Percentiles rank a stretch among this genome's conserved stretches.
Conservation (phyloP, 2,797 vertebrate species). For the Liparis tanakae region DNA sequence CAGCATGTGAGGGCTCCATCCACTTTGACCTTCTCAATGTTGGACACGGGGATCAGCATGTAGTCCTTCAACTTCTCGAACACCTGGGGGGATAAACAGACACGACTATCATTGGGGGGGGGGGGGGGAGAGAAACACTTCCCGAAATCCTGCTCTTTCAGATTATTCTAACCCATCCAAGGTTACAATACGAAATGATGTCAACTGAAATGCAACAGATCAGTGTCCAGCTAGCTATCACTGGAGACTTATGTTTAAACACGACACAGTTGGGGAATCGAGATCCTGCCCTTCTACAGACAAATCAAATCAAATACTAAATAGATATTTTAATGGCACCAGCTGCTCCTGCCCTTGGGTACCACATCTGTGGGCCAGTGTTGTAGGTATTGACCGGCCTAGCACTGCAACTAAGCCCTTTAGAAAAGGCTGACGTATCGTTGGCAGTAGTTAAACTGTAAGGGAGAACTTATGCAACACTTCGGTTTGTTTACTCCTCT, state of each 20-base stretch:
- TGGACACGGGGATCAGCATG: constrained; percentile 92
- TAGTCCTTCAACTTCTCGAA: constrained; percentile 97
- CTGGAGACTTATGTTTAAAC: background rate
- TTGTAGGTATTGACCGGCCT: constrained; percentile 8
- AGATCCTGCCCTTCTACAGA: background rate
- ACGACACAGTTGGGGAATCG: background rate
- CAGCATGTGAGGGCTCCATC: constrained; percentile 93
- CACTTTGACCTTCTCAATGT: constrained; percentile 89
- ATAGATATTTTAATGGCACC: constrained; percentile 13
- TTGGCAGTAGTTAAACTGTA: constrained; percentile 9
- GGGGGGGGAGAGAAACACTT: too few relatives aligned
- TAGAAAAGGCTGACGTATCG: constrained; percentile 13
- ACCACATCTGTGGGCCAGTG: constrained; percentile 15
- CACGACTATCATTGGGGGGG: background rate
- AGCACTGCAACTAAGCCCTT: background rate
- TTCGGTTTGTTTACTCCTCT: constrained; percentile 45
- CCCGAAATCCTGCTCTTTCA: background rate
- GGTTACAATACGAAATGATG: background rate
- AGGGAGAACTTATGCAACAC: constrained; percentile 38
- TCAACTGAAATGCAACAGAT: constrained; percentile 13
- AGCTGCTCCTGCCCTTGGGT: background rate
- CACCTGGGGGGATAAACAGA: constrained; percentile 80
- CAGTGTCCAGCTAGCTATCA: background rate
- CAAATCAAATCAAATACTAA: constrained; percentile 7
- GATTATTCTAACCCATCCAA: background rate